Conservation (phyloP, 2,888 invertebrate genomes). For the Tenthredo notha region DNA sequence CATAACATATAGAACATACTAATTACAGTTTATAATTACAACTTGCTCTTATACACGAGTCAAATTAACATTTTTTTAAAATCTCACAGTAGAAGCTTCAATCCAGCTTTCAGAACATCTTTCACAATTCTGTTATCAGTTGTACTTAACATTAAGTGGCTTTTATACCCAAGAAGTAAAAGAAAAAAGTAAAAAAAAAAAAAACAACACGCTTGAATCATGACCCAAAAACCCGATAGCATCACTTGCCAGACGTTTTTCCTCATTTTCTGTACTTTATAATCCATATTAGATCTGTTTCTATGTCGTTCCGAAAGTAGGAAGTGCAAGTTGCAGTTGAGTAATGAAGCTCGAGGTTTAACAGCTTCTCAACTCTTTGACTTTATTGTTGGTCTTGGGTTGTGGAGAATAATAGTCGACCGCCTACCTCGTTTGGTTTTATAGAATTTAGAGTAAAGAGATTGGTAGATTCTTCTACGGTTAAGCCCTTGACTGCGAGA, state of each 20-base stretch:
- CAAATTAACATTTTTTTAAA: background rate
- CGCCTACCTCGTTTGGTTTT: background rate
- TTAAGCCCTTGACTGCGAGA: background rate
- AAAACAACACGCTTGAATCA: too few relatives aligned
- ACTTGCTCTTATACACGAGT: background rate
- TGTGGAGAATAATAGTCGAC: background rate
- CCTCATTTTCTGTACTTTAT: background rate
- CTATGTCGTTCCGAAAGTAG: background rate
- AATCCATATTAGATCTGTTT: background rate
- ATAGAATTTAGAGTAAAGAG: background rate
- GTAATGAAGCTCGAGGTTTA: background rate
- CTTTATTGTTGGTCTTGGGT: background rate
- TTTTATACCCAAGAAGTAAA: background rate
- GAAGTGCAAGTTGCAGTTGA: background rate
- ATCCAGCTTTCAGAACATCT: background rate
- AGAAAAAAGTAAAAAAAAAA: background rate
- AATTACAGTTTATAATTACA: background rate
- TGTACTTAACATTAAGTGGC: background rate
- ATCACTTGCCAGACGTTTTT: background rate
- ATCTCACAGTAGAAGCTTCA: background rate
- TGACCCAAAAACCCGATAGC: background rate
- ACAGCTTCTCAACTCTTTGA: background rate
- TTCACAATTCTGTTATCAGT: background rate
- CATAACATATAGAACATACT: background rate
- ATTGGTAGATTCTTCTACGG: background rate